Evolutionary conservation across 2,113 vertebrate genomes (phyloP).

Genomic region (Vicugna pacos): DNA sequence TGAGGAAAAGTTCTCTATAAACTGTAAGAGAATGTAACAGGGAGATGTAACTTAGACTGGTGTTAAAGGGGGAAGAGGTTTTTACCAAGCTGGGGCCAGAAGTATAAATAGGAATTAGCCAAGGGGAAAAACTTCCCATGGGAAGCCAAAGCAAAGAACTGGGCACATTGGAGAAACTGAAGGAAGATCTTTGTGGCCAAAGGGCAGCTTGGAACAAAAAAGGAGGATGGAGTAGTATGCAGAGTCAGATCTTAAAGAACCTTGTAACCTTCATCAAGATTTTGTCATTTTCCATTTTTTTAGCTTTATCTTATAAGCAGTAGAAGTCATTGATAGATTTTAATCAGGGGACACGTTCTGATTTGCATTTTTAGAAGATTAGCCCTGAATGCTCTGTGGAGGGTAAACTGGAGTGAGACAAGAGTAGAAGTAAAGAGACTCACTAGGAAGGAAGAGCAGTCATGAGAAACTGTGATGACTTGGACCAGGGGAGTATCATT

Average conservation of each 20-base stretch:
- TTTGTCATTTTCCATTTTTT: neutral
- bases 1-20: neutral
- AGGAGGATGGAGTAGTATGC: neutral
- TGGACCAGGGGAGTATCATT: neutral
- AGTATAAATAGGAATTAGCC: neutral
- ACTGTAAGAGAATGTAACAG: neutral
- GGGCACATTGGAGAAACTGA: neutral
- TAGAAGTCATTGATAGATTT: neutral
- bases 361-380: slow-evolving; percentile 30
- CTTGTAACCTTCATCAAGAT: neutral
- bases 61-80: neutral
- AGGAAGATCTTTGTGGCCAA: neutral
- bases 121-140: neutral
- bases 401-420: neutral
- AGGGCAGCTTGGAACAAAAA: neutral
- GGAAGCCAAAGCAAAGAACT: neutral
- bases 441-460: neutral
- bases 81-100: neutral
- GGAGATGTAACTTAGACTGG: neutral
- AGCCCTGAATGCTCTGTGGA: neutral
- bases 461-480: neutral
- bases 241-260: neutral
- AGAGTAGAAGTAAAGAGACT: neutral
- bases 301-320: neutral
- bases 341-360: neutral